A percentile compares a stretch with the other conserved stretches of the same genome.
phyloP scores from a whole-genome alignment of 2,113 vertebrate genomes.

The Malurus cyaneus region DNA sequence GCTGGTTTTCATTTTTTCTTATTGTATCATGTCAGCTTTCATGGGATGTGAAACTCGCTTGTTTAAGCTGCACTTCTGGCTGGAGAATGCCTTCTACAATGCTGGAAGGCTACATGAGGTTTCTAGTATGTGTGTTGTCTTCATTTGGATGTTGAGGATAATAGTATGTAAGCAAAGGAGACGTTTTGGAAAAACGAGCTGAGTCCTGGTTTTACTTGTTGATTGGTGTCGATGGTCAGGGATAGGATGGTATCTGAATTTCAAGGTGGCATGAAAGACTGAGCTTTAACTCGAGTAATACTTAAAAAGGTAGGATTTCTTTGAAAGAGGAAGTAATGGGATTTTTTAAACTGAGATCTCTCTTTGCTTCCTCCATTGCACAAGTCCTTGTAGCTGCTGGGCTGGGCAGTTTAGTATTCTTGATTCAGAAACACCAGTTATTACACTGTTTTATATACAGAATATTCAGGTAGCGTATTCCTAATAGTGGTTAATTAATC shows the following conservation, averaged over 20 bases:
- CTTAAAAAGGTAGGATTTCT: not conserved
- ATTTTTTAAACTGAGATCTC: not conserved
- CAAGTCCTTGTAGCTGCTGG: not conserved
- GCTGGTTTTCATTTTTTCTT: not conserved
- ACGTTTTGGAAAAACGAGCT: not conserved
- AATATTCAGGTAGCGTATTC: not conserved
- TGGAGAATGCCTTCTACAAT: not conserved
- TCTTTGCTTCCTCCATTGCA: not conserved
- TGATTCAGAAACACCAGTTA: not conserved
- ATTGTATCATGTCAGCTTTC: not conserved
- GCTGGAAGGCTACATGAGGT: not conserved
- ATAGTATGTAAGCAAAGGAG: not conserved
- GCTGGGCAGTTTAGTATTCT: not conserved
- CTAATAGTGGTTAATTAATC: not conserved
- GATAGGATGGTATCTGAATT: not conserved
- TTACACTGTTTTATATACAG: not conserved
- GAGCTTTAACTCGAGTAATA: not conserved
- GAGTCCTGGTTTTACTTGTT: not conserved
- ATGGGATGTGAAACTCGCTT: not conserved
- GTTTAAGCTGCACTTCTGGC: not conserved
- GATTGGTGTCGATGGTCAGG: not conserved
- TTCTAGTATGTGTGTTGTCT: fast-evolving
- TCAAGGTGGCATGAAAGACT: not conserved
- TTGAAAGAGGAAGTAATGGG: not conserved
- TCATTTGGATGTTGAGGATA: not conserved